Base-by-base conservation (phyloP, 2,888 invertebrate species). In the Eupelmus urozonus region DNA sequence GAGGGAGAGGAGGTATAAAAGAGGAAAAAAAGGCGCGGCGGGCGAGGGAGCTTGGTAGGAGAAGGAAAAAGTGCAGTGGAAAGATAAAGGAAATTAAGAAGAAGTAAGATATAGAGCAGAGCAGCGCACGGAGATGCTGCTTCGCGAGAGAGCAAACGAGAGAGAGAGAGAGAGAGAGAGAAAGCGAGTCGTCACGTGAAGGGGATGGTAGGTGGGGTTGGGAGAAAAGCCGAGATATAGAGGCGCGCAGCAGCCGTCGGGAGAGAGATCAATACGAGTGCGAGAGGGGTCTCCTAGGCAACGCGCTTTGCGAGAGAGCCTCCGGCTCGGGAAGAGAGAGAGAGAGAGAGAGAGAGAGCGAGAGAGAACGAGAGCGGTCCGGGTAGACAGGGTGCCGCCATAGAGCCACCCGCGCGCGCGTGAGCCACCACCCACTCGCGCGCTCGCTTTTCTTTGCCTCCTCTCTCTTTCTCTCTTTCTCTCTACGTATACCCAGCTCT, bases 321-420 rank as follows among this genome's bases (percentile, higher is more conserved):
- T 88, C 89, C 88, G 86, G 89, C 87, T 45, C 13, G 5, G 3
- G 34, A 5, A 34, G 34, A n/a, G n/a, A n/a, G n/a, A n/a, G n/a
- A n/a, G n/a, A n/a, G n/a, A n/a, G 34, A 34, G 9, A 34, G 34
- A 3, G 9, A 34, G 34, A 3, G 86, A 87, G 88, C 86, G 89
- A 45, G 89, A 7, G 87, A 86, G 89, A n/a, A n/a, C 87, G 86
- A 88, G 87, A 87, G 86, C 87, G 88, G 90, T 89, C 90, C 93
- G 93, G 93, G 93, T 93, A 91, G 91, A 90, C 91, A 90, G 90
- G 90, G 90, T 91, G 91, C 90, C 91, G 91, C 91, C 91, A 90
- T 89, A 89, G n/a, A n/a, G 90, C 90, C 90, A 60, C 62, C 72
- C 80, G 77, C 74, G n/a, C n/a, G 79, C 70, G 82, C 85, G 85